A percentile compares a stretch with the other conserved stretches of the same genome.
phyloP scores from a whole-genome alignment of 2,888 invertebrate species.

The Tiliacea citrago region DNA sequence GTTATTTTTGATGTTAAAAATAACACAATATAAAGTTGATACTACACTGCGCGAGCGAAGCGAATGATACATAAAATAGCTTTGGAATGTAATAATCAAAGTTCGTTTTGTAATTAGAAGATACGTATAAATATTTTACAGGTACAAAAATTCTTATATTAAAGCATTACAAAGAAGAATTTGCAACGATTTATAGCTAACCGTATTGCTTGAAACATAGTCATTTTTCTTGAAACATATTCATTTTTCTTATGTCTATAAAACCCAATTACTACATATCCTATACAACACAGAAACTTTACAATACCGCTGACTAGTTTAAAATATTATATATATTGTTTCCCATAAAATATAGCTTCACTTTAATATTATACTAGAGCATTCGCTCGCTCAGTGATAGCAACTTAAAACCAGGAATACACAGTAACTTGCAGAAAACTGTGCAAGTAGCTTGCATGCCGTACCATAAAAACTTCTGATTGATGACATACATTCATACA shows the following conservation, averaged over 20 bases:
- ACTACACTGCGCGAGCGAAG: slow-evolving; percentile 53
- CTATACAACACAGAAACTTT: slow-evolving; percentile 31
- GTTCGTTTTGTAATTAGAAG: slow-evolving; percentile 9
- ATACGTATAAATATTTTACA: slow-evolving; percentile 41
- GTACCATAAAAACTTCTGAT: background rate
- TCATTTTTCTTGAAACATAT: slow-evolving; percentile 37
- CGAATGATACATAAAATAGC: slow-evolving; percentile 32
- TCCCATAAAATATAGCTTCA: slow-evolving; percentile 19
- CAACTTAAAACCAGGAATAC: slow-evolving; percentile 32
- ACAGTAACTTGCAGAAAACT: slow-evolving; percentile 24
- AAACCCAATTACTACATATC: slow-evolving; percentile 29
- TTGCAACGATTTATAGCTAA: slow-evolving; percentile 21
- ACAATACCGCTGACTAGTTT: slow-evolving; percentile 12
- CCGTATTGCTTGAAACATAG: slow-evolving; percentile 46
- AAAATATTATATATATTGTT: slow-evolving; percentile 46
- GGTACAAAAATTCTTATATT: slow-evolving; percentile 48
- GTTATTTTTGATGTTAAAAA: slow-evolving; percentile 43
- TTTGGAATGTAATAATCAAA: slow-evolving; percentile 27
- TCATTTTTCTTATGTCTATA: slow-evolving; percentile 23
- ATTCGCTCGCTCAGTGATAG: slow-evolving; percentile 52
- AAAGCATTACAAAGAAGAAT: slow-evolving; percentile 22
- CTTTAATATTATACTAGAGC: slow-evolving; percentile 22
- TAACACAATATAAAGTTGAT: slow-evolving; percentile 36
- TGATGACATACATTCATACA: background rate
- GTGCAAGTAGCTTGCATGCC: background rate